phyloP scores from a whole-genome alignment of 2,113 vertebrate genomes.

The Tetraodon nigroviridis region DNA sequence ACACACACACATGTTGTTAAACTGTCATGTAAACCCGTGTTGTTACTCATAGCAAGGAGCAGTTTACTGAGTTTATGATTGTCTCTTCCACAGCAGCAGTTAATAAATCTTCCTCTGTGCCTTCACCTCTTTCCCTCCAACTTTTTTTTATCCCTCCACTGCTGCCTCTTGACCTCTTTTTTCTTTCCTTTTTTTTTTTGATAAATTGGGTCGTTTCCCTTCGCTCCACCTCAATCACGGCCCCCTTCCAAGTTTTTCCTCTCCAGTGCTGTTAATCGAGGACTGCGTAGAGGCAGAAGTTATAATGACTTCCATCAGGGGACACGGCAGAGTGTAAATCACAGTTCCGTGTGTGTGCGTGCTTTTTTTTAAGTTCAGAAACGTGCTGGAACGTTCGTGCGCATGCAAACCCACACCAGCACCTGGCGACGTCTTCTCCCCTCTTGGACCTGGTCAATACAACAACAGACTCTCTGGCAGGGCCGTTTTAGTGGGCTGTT shows the following conservation, averaged over 20 bases:
- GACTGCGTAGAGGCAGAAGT: constrained; percentile 46
- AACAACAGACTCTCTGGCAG: not conserved
- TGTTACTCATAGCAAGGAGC: constrained; percentile 37
- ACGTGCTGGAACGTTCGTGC: not conserved
- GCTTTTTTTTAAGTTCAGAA: constrained; percentile 4
- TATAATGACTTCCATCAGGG: constrained; percentile 72
- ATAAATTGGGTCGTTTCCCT: constrained; percentile 35
- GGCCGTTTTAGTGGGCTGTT: not conserved
- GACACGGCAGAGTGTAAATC: constrained; percentile 39
- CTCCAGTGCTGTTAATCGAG: constrained; percentile 62
- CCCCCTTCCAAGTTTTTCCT: constrained; percentile 40
- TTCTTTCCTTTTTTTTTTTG: constrained; percentile 3
- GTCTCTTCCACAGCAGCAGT: constrained; percentile 59
- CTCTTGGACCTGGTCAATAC: not conserved
- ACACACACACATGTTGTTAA: constrained; percentile 51
- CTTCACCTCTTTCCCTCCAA: constrained; percentile 14
- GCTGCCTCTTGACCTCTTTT: constrained; percentile 38
- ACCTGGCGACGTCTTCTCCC: not conserved
- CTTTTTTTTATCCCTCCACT: too few relatives aligned
- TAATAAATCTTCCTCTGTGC: constrained; percentile 60
- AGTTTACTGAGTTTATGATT: constrained; percentile 53
- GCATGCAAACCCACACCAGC: not conserved
- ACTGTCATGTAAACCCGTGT: constrained; percentile 43
- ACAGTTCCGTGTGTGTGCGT: constrained; percentile 36
- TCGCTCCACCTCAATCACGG: constrained; percentile 23